Evolutionary conservation across 35 echinoderm and acorn worm genomes (phyloP), one percentile per base, ranked within the genome.

Genomic region (Lytechinus pictus): DNA sequence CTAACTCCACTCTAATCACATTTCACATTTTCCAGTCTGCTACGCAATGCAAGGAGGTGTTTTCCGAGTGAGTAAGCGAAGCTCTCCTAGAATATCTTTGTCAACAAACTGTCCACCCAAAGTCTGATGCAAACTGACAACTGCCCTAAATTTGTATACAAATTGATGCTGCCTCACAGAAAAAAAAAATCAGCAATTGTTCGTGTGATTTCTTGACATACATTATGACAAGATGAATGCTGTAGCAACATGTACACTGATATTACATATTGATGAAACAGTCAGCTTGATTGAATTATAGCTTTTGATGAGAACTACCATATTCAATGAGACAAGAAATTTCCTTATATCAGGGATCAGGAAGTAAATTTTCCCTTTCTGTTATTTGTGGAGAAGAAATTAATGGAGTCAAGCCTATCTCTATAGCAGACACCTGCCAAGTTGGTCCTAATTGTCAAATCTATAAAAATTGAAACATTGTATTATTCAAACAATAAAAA

Each of bases 21-120:
- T 79, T 79, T 79, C 66, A 79, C 66, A 79, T 79, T 79, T 79
- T 79, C 66, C 66, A 79, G 66, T 79, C 66, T 79, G 19, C 66
- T 79, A n/a, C 12, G 66, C 66, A 79, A 79, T 79, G 66, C 8
- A 5, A 79, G 66, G 66, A 4, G 66, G 19, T 79, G 66, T 79
- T 79, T 79, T n/a, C 66, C 66, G 21, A 79, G 3, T 24, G 66
- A 79, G 66, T 79, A 79, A 79, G 66, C 19, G 2, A 24, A 79
- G 21, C 66, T 79, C 66, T 79, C 66, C 16, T 24, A 19, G 66
- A 79, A 79, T 79, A 79, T 79, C 66, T 79, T 79, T 24, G 16
- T 79, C 66, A 79, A 79, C 16, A 79, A 79, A 79, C 21, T 79
- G 21, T 79, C n/a, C 66, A 79, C 14, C 66, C 21, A 24, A 24